Percentiles rank a stretch among this genome's conserved stretches.
Evolutionary conservation across 2,113 vertebrate species (phyloP).

Genomic region (Atherinomorus stipes): DNA sequence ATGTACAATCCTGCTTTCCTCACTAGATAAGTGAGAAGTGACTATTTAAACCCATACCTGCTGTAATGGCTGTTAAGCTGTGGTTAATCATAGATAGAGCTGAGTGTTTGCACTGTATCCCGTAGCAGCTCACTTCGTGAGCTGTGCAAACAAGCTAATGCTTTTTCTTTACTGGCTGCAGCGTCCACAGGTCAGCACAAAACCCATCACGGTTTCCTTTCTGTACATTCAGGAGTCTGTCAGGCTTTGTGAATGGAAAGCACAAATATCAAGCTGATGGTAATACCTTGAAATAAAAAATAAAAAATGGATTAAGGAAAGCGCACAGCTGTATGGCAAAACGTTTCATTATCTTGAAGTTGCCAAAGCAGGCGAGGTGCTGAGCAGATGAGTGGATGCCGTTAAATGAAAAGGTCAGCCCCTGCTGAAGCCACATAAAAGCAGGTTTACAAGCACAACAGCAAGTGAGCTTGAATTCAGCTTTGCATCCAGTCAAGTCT

Average conservation of each 20-base stretch:
- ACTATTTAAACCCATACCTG: constrained; percentile 12
- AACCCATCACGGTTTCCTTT: constrained; percentile 27
- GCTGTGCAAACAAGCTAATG: constrained; percentile 43
- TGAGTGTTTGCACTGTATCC: constrained; percentile 7
- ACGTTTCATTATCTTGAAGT: neutral
- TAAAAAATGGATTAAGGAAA: neutral
- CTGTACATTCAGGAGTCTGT: constrained; percentile 53
- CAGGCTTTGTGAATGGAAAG: constrained; percentile 7
- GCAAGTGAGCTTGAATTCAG: neutral
- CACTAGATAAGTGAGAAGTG: constrained; percentile 12
- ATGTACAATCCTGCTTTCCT: constrained; percentile 52
- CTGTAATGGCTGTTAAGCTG: constrained; percentile 10
- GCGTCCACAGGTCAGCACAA: constrained; percentile 24
- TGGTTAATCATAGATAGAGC: constrained; percentile 30
- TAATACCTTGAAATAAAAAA: neutral
- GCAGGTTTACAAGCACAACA: constrained; percentile 4
- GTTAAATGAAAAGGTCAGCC: neutral
- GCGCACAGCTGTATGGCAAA: neutral
- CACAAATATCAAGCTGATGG: neutral
- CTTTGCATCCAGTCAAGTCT: neutral
- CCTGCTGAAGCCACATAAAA: neutral
- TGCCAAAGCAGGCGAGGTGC: neutral
- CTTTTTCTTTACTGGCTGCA: constrained; percentile 37
- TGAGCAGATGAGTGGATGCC: neutral
- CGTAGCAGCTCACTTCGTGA: neutral